A percentile compares a stretch with the other conserved stretches of the same genome.
phyloP scores from a whole-genome alignment of 2,113 vertebrate genomes.

The Pristiophorus japonicus region DNA sequence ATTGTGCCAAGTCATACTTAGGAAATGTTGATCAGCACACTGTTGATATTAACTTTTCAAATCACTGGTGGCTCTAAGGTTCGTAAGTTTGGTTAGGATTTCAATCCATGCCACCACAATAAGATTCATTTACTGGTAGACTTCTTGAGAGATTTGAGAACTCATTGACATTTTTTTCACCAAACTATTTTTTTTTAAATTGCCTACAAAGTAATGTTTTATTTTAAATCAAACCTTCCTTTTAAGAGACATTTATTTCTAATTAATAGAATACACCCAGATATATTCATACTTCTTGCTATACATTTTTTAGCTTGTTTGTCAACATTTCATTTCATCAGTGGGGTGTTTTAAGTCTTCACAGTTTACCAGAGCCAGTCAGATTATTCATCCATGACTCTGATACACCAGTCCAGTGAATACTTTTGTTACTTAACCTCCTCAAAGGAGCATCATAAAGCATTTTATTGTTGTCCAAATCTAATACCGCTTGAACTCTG shows the following conservation, averaged over 20 bases:
- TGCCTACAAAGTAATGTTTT: neutral
- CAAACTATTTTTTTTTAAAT: neutral
- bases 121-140: neutral
- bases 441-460: neutral
- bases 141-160: neutral
- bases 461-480: neutral
- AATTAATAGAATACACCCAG: neutral
- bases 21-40: neutral
- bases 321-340: neutral
- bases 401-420: neutral
- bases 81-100: neutral
- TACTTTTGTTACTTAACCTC: neutral
- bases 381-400: neutral
- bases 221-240: neutral
- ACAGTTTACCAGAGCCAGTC: neutral
- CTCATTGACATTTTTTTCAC: neutral
- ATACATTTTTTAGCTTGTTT: neutral
- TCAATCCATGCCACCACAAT: neutral
- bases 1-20: neutral
- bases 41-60: neutral
- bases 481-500: constrained; percentile 22
- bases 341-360: neutral
- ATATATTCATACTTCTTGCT: neutral
- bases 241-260: neutral
- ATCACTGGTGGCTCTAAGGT: neutral